Evolutionary conservation across 2,888 invertebrate genomes (phyloP).

Genomic region (Dastarcus helophoroides): DNA sequence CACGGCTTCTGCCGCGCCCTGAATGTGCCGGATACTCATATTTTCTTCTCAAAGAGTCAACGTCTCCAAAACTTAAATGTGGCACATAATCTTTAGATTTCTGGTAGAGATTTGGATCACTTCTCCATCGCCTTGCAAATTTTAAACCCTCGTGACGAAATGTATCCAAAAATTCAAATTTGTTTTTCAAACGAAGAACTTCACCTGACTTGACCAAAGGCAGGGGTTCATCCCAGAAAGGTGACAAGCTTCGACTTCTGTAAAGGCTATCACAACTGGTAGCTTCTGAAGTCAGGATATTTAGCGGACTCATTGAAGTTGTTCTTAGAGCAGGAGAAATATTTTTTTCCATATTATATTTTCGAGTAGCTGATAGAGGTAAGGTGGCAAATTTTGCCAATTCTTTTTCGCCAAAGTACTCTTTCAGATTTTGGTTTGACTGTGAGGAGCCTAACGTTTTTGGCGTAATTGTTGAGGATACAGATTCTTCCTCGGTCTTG

Average conservation of each 20-base stretch:
- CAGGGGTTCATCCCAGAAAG: conserved; percentile 60
- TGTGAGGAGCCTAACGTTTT: conserved; percentile 38
- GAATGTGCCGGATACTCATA: conserved; percentile 43
- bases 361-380: conserved; percentile 37
- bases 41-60: conserved; percentile 47
- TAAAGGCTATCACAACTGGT: conserved; percentile 56
- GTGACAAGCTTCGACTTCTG: conserved; percentile 61
- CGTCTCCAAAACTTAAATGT: conserved; percentile 41
- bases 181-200: conserved; percentile 63
- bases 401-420: conserved; percentile 68
- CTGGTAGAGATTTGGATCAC: conserved; percentile 66
- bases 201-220: conserved; percentile 64
- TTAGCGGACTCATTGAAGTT: conserved; percentile 34
- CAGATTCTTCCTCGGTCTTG: conserved; percentile 6
- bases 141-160: conserved; percentile 24
- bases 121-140: conserved; percentile 53
- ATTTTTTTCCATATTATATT: conserved; percentile 40
- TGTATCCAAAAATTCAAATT: conserved; percentile 59
- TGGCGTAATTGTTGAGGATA: conserved; percentile 21
- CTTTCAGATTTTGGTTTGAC: conserved; percentile 65
- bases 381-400: conserved; percentile 47
- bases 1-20: conserved; percentile 40
- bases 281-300: conserved; percentile 33
- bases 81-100: conserved; percentile 40
- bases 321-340: conserved; percentile 30